A percentile compares a stretch with the other conserved stretches of the same genome.
Evolutionary conservation across 2,797 vertebrate species (phyloP).

Genomic region (Acanthopagrus latus): DNA sequence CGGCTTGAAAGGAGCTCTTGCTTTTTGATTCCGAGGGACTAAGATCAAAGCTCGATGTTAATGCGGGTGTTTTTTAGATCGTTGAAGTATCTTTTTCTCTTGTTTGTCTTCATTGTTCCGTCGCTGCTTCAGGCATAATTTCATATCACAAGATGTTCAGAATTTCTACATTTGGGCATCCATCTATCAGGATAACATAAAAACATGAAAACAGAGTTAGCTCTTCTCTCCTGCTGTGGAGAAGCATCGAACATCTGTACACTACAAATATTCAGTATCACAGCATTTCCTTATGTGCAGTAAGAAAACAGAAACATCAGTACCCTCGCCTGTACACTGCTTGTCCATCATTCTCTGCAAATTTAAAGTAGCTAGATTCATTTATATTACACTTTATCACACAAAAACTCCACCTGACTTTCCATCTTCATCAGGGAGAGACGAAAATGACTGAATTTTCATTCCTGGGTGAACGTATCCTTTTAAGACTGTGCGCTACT

Average conservation of each 20-base stretch:
- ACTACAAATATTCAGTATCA: neutral
- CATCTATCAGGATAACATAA: constrained; percentile 20
- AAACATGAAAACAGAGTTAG: constrained; percentile 1
- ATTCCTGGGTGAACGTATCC: too few species aligned
- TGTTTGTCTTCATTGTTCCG: constrained; percentile 12
- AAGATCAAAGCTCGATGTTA: constrained; percentile 41
- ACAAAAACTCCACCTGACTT: too few species aligned
- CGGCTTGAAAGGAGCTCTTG: constrained; percentile 12
- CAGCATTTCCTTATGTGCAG: neutral
- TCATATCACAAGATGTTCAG: neutral
- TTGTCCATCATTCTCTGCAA: neutral
- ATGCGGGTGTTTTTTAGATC: constrained; percentile 26
- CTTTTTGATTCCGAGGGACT: constrained; percentile 24
- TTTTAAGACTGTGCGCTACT: too few species aligned
- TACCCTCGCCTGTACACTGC: neutral
- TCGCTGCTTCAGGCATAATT: neutral
- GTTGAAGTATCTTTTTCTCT: constrained; percentile 1
- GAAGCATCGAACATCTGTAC: neutral
- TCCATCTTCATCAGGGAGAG: too few species aligned
- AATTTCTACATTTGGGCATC: neutral
- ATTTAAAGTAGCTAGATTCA: neutral
- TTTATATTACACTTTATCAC: neutral
- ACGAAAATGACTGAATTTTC: too few species aligned
- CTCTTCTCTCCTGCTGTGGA: neutral
- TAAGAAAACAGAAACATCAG: neutral